phyloP scores from a whole-genome alignment of 1,140 invertebrate genomes.

The Halesus radiatus region DNA sequence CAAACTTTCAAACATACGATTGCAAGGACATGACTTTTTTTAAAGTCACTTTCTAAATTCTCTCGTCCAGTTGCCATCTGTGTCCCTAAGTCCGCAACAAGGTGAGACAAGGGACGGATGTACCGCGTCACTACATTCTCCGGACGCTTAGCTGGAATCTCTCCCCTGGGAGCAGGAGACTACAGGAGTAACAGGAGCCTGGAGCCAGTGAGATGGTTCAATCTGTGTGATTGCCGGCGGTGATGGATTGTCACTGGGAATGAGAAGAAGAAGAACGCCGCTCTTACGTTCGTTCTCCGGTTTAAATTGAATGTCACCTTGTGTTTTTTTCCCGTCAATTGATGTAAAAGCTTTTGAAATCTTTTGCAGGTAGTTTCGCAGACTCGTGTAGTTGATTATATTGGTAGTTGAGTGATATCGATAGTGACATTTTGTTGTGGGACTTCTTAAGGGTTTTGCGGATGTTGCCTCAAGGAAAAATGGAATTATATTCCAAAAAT shows the following conservation, averaged over 20 bases:
- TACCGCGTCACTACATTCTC: not conserved
- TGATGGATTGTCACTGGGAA: slow-evolving; percentile 16
- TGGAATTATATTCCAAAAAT: too few species aligned
- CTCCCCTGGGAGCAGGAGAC: not conserved
- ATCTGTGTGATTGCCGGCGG: slow-evolving; percentile 21
- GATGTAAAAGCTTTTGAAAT: too few species aligned
- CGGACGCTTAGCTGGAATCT: slow-evolving; percentile 24
- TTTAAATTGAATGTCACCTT: not conserved
- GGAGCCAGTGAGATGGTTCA: slow-evolving; percentile 23
- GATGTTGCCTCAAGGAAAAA: not conserved
- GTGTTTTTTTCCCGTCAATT: not conserved
- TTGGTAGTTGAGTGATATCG: too few species aligned
- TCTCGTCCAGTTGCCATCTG: not conserved
- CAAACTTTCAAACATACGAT: too few species aligned
- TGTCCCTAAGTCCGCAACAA: not conserved
- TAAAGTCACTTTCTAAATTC: too few species aligned
- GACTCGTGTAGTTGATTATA: too few species aligned
- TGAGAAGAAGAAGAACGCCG: not conserved
- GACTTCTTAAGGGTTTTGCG: too few species aligned
- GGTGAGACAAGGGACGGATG: slow-evolving; percentile 1
- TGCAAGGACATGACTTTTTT: too few species aligned
- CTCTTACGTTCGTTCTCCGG: not conserved
- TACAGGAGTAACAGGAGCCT: not conserved
- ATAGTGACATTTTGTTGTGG: too few species aligned
- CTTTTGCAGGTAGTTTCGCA: too few species aligned